Evolutionary conservation across 1,140 invertebrate genomes (phyloP).

Genomic region (Drosophila lacertosa): DNA sequence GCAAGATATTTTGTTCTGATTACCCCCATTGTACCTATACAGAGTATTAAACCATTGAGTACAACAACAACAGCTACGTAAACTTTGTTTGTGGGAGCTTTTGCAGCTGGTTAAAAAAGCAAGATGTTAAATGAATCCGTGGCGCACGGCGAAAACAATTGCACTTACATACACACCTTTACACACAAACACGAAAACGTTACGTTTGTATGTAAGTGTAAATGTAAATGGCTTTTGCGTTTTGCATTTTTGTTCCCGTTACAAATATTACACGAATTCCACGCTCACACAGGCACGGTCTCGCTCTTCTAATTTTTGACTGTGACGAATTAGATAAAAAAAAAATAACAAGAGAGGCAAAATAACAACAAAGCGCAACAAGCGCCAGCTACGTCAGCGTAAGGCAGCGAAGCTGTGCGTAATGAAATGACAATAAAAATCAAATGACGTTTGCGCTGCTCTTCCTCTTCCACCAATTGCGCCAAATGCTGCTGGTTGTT

Average conservation of each 20-base stretch:
- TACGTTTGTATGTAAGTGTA: neutral
- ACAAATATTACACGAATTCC: conserved; percentile 24
- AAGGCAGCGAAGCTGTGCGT: conserved; percentile 6
- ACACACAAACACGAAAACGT: neutral
- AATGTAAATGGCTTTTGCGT: neutral
- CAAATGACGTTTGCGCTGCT: conserved; percentile 13
- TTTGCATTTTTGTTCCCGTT: conserved; percentile 13
- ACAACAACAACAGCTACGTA: too few relatives aligned
- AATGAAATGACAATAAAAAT: conserved; percentile 35
- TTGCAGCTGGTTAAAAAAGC: neutral
- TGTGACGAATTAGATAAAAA: conserved; percentile 13
- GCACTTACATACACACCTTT: neutral
- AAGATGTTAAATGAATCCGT: conserved; percentile 6
- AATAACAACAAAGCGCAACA: conserved; percentile 34
- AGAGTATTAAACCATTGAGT: too few relatives aligned
- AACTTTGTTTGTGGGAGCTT: neutral
- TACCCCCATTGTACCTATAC: too few relatives aligned
- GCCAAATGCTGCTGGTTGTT: conserved; percentile 5
- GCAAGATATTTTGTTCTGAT: too few relatives aligned
- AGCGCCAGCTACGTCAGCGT: conserved; percentile 11
- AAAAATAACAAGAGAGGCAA: too few relatives aligned
- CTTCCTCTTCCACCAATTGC: neutral
- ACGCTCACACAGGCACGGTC: neutral
- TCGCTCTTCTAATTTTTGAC: conserved; percentile 3
- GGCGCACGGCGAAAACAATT: neutral